These are phyloP conservation scores for Meliscaeva auricollis DNA, from an alignment of 2,888 invertebrate species.

Conservation along the genomic window DNA sequence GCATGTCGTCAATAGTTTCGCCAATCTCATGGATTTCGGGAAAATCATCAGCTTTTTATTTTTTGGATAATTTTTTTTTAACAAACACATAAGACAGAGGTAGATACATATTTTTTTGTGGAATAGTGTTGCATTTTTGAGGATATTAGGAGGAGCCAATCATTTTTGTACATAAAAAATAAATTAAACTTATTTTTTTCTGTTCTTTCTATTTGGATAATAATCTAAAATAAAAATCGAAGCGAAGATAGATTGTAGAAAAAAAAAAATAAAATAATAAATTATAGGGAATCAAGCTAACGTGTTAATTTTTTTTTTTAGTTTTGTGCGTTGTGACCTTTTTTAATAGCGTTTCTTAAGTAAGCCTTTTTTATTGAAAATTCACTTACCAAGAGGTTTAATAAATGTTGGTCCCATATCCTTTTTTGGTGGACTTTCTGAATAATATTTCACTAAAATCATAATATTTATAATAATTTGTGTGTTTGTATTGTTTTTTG, in stretches of 20 bases:
- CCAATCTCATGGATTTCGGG: conserved; percentile 83
- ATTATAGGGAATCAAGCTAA: conserved; percentile 53
- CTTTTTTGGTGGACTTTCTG: conserved; percentile 49
- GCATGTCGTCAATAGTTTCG: conserved; percentile 84
- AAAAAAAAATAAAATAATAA: conserved; percentile 44
- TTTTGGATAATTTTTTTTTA: conserved; percentile 17
- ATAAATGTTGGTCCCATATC: conserved; percentile 56
- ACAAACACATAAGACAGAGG: background rate
- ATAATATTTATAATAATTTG: conserved; percentile 45
- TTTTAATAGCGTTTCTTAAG: background rate
- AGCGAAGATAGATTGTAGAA: conserved; percentile 24
- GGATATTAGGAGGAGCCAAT: conserved; percentile 30
- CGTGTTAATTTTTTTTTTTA: conserved; percentile 46
- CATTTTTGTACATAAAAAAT: conserved; percentile 54
- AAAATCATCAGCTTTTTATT: conserved; percentile 77
- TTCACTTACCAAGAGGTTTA: conserved; percentile 67
- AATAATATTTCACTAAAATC: conserved; percentile 67
- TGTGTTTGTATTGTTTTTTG: conserved; percentile 14
- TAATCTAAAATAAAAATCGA: conserved; percentile 63
- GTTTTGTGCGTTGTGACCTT: conserved; percentile 38
- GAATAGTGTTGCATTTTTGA: conserved; percentile 5
- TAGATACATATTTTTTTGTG: conserved; percentile 12
- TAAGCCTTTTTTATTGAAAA: background rate
- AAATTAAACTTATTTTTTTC: conserved; percentile 65
- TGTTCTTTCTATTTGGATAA: conserved; percentile 74